phyloP scores from a whole-genome alignment of 2,888 invertebrate genomes.

The Trypoxylon attenuatum region DNA sequence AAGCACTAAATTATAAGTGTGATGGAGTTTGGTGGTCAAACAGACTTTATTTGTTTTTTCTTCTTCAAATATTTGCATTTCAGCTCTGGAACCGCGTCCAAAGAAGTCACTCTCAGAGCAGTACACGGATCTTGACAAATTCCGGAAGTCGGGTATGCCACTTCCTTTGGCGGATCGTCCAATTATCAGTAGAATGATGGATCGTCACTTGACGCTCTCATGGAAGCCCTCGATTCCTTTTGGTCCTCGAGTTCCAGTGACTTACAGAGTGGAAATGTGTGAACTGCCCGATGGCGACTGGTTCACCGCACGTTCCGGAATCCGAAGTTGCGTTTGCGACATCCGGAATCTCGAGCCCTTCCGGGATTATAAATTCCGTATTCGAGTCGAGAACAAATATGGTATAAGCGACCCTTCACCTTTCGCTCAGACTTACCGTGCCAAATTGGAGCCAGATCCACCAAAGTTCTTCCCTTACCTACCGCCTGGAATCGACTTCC shows the following conservation, averaged over 20 bases:
- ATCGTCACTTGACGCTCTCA: conserved; percentile 89
- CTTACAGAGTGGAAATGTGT: conserved; percentile 96
- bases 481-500: conserved; percentile 87
- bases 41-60: background rate
- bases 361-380: conserved; percentile 95
- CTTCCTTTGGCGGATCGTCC: conserved; percentile 93
- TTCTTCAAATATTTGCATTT: conserved; percentile 11
- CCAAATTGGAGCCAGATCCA: conserved; percentile 86
- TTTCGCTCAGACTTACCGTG: conserved; percentile 86
- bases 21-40: background rate
- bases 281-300: conserved; percentile 94
- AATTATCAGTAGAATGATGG: conserved; percentile 94
- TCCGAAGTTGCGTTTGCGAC: conserved; percentile 92
- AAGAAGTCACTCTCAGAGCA: conserved; percentile 85
- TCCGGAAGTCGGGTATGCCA: conserved; percentile 88
- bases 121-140: conserved; percentile 89
- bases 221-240: conserved; percentile 96
- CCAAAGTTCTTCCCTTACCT: conserved; percentile 88
- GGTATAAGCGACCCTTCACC: conserved; percentile 98
- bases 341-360: conserved; percentile 93
- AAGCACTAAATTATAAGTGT: background rate
- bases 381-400: conserved; percentile 96
- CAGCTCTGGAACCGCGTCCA: conserved; percentile 81
- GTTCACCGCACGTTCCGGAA: conserved; percentile 90
- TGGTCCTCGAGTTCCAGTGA: conserved; percentile 91